Base-by-base conservation (phyloP, 2,113 vertebrate species). In the Gallinago media region DNA sequence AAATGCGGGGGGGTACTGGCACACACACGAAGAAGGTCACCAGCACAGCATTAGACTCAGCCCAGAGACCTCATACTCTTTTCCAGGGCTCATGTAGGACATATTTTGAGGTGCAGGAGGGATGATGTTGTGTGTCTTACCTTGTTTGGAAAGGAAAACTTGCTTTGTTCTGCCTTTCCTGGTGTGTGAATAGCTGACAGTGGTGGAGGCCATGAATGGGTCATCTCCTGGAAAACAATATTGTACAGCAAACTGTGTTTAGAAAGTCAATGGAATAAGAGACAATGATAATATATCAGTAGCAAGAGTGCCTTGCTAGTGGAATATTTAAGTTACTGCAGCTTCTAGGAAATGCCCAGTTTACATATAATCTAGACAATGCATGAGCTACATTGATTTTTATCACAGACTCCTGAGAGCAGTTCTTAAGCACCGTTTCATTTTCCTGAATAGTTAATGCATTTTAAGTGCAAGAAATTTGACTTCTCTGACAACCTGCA, bases 151-250 rank as follows among this genome's bases (percentile, higher is more conserved):
- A 99, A 99, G 91, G 98, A 96, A 97, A 99, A 98, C 81, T 98
- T 98, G 95, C 97, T 98, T 62, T 97, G 96, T 92, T 99, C 98
- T 91, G 98, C 98, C 95, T 99, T 99, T 85, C 98, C 98, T 88
- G 99, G 98, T 85, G 98, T 98, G 86, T 98, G 98, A 97, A 99
- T 98, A 92, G 98, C 99, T 91, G 98, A 98, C 50, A 98, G 97
- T 14, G 98, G 98, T 0, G 98, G 97, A 87, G 98, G 98, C 99
- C 99, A 99, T 86, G 98, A 99, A 97, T 99, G 99, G 97, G 99
- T 99, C 99, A 99, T 99, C 97, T 99, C 99, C 99, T 98, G 96
- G 70, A 91, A 87, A 97, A 92, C 78, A 97, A 59, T 19, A 89
- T 87, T 23, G 38, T 62, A 87, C 61, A 91, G 63, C 31, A 86